These are phyloP conservation scores for Pammene fasciana DNA, from an alignment of 2,888 invertebrate genomes.

Conservation along the genomic window DNA sequence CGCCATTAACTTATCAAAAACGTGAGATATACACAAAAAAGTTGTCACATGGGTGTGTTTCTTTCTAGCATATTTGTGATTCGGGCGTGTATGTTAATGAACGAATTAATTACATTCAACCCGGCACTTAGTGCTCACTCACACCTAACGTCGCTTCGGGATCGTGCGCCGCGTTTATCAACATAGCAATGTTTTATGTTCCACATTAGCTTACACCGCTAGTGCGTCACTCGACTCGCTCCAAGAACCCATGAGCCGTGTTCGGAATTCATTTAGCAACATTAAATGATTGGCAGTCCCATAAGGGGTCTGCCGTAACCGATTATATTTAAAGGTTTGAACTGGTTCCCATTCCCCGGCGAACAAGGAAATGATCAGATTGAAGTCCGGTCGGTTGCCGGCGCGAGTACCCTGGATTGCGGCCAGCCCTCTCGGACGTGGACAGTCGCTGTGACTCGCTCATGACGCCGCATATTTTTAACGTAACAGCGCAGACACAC, in stretches of 20 bases:
- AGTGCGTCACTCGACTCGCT: slow-evolving; percentile 55
- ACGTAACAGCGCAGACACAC: slow-evolving; percentile 78
- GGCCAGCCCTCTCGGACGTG: slow-evolving; percentile 70
- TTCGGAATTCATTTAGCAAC: slow-evolving; percentile 49
- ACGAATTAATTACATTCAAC: slow-evolving; percentile 43
- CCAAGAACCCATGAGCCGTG: slow-evolving; percentile 45
- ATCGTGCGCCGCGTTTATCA: slow-evolving; percentile 47
- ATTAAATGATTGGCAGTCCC: slow-evolving; percentile 16
- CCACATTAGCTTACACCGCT: slow-evolving; percentile 56
- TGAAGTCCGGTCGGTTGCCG: slow-evolving; percentile 16
- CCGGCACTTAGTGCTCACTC: slow-evolving; percentile 43
- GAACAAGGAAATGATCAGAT: slow-evolving; percentile 25
- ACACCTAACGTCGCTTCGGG: slow-evolving; percentile 29
- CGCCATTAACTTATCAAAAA: no score
- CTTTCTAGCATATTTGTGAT: slow-evolving; percentile 38
- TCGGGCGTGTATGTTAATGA: slow-evolving; percentile 41
- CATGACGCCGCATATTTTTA: slow-evolving; percentile 82
- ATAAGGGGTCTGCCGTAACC: neutral
- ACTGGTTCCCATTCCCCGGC: slow-evolving; percentile 45
- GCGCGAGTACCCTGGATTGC: slow-evolving; percentile 63
- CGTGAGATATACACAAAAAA: neutral
- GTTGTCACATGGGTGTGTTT: slow-evolving; percentile 34
- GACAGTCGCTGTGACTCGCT: slow-evolving; percentile 71
- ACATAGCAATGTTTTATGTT: slow-evolving; percentile 54
- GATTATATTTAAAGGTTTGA: slow-evolving; percentile 1